phyloP scores from a whole-genome alignment of 2,797 vertebrate genomes.

The Chelon labrosus region DNA sequence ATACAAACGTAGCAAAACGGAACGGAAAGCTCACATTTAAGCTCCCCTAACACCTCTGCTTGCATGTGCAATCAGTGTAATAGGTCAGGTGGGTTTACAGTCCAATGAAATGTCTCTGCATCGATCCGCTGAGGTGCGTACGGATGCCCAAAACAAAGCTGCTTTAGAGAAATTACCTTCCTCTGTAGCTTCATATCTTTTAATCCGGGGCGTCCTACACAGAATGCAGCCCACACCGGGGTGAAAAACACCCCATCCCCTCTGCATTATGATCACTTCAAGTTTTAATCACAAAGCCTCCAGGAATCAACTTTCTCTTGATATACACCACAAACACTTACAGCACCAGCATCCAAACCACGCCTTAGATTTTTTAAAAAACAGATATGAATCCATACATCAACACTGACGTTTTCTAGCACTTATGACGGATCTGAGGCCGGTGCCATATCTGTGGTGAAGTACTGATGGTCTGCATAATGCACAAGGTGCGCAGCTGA shows the following conservation, averaged over 20 bases:
- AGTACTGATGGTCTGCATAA: constrained; percentile 76
- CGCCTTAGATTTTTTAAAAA: not conserved
- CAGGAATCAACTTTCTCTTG: constrained; percentile 11
- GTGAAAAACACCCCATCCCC: constrained; percentile 23
- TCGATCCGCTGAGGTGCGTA: constrained; percentile 20
- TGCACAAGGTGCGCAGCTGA: constrained; percentile 83
- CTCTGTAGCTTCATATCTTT: constrained; percentile 31
- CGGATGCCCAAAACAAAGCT: constrained; percentile 35
- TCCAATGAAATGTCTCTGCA: constrained; percentile 2
- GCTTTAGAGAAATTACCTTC: constrained; percentile 35
- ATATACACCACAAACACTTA: constrained; percentile 14
- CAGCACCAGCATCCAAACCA: not conserved
- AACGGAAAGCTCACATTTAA: constrained; percentile 4
- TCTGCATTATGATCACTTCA: constrained; percentile 35
- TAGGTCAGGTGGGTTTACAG: constrained; percentile 5
- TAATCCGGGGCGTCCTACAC: constrained; percentile 30
- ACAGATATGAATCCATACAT: constrained; percentile 4
- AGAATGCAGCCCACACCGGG: constrained; percentile 20
- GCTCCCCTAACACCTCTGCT: not conserved
- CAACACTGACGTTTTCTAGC: constrained; percentile 1
- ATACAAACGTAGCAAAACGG: not conserved
- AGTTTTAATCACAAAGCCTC: constrained; percentile 41
- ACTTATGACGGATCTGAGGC: constrained; percentile 33
- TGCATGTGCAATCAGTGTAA: constrained; percentile 15
- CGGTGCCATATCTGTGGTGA: constrained; percentile 45